Evolutionary conservation across 2,888 invertebrate genomes (phyloP), one percentile per base, ranked within the genome.

Genomic region (Acleris literana): DNA sequence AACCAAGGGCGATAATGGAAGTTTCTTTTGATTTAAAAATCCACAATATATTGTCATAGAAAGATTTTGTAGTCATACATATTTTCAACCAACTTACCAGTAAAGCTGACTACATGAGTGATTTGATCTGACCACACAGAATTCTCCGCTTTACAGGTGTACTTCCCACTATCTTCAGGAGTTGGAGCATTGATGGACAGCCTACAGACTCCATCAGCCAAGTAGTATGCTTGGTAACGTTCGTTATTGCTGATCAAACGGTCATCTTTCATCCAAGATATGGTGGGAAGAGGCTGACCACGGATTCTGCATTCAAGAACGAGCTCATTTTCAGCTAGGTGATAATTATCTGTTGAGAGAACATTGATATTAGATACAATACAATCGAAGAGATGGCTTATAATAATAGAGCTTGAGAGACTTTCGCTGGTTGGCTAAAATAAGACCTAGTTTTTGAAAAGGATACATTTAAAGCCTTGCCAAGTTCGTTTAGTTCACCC

Each of bases 251-350:
- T 77, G 13, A 97, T 83, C 13, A 93, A 86, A 57, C 90, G 90
- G 48, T 94, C 95, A 73, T 97, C 95, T 81, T 96, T 97, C 70
- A 95, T 84, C 97, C 97, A 97, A 44, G 94, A 94, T 67, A 97
- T 94, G 0, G 91, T 93, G 0, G 97, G 96, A 4, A 94, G 88
- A 16, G 96, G 96, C 74, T 95, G 94, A 22, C 96, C 96, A 66
- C 96, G 94, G 54, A 97, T 95, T 59, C 96, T 94, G 78, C 97
- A 97, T 85, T 97, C 97, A 71, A 97, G 87, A 25, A 95, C 93
- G 60, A 97, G 84, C 81, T 97, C 95, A 82, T 97, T 95, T 77
- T 95, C 96, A 49, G 94, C 93, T 57, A 94, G 90, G 78, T 95
- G 95, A 83, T 96, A 97, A 13, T 93, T 94, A 84, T 97, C 97